Evolutionary conservation across 2,888 invertebrate species (phyloP), one percentile per base, ranked within the genome.

Genomic region (Apantesis nais): DNA sequence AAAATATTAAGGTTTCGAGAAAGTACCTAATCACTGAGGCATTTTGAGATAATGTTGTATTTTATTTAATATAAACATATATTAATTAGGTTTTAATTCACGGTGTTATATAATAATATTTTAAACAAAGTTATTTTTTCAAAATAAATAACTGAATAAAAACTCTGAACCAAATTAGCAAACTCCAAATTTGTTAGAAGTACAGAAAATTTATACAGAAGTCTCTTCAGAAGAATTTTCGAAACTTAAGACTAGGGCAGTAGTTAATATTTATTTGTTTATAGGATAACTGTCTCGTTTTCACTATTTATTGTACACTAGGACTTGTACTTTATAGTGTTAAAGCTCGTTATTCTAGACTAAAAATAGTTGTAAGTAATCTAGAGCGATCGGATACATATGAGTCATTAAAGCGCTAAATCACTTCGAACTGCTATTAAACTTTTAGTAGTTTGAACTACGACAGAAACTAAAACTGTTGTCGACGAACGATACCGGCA

Each of bases 371-470:
- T 34, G 64, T 65, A 65, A 65, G n/a, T 19, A 58, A 63, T 44
- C 48, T 52, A 52, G 31, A 48, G 19, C 44, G 34, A 64, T 48
- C 31, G 34, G 52, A 65, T 52, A 48, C 19, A 48, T 14, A 67
- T 44, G 48, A 62, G n/a, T 67, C 41, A 67, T 61, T 67, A 67
- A 5, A 48, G 41, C n/a, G 31, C 61, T 22, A 60, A 61, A 60
- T 67, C 48, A 62, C 29, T 34, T 44, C 62, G 34, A 67, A 62
- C 67, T 48, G 31, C 67, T n/a, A 60, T 60, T 41, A 41, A 60
- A 67, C 31, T 67, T 61, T 67, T 67, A 61, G 60, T 44, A 61
- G 48, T 62, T 62, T 48, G 34, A 62, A 62, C 61, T 67, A 14
- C 14, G 16, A 12, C 39, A 16, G 25, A 48, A 61, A 62, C 67